Conservation (phyloP, 2,113 vertebrate species). For the Ivindomyrus marchei region DNA sequence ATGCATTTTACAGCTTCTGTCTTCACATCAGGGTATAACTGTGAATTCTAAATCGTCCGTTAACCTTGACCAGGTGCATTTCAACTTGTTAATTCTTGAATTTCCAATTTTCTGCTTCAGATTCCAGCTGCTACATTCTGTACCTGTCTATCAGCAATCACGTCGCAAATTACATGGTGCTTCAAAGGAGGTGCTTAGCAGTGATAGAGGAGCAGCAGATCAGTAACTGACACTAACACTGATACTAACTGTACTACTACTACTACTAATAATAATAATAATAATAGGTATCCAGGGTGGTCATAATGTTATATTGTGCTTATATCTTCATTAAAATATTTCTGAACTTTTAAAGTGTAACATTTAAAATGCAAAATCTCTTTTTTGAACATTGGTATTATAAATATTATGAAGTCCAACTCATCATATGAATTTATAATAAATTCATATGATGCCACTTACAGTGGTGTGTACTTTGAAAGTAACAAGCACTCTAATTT, state of each 20-base stretch:
- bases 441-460: neutral
- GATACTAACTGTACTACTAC: neutral
- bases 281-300: neutral
- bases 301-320: neutral
- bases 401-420: neutral
- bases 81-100: conserved; percentile 36
- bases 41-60: conserved; percentile 40
- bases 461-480: neutral
- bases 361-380: neutral
- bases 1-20: conserved; percentile 35
- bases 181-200: neutral
- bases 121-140: conserved; percentile 37
- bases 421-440: neutral
- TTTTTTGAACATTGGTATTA: neutral
- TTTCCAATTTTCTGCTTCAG: conserved; percentile 45
- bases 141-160: neutral
- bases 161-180: neutral
- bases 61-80: conserved; percentile 45
- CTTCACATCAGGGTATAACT: conserved; percentile 45
- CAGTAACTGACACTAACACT: neutral
- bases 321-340: neutral
- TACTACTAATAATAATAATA: neutral
- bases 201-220: neutral
- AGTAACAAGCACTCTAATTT: neutral
- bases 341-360: neutral